Evolutionary conservation across 2,888 invertebrate genomes (phyloP).

Genomic region (Dinocampus coccinellae): DNA sequence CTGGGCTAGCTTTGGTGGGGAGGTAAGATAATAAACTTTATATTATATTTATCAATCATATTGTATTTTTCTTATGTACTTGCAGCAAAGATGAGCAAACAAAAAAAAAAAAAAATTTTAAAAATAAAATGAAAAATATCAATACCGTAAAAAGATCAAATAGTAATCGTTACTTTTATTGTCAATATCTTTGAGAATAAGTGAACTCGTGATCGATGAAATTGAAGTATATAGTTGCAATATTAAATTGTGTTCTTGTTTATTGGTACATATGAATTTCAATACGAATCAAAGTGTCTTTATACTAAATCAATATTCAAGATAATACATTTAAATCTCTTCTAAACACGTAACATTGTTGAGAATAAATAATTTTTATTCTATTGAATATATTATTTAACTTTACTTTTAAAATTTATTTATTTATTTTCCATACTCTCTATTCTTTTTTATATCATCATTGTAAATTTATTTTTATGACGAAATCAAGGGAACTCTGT

Average conservation of each 20-base stretch:
- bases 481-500: no score
- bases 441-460: not conserved
- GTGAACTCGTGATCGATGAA: not conserved
- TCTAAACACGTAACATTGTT: slow-evolving; percentile 1
- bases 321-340: slow-evolving; percentile 6
- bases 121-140: no score
- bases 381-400: not conserved
- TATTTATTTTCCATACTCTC: not conserved
- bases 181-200: not conserved
- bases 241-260: not conserved
- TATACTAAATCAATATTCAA: slow-evolving; percentile 17
- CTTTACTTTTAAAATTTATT: not conserved
- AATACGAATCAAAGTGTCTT: slow-evolving; percentile 15
- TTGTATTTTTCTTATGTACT: not conserved
- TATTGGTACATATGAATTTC: not conserved
- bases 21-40: slow-evolving; percentile 55
- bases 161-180: not conserved
- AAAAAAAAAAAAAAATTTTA: slow-evolving; percentile 12
- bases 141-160: not conserved
- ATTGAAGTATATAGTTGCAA: not conserved
- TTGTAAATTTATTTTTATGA: not conserved
- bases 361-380: not conserved
- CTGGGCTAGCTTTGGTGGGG: slow-evolving; percentile 69
- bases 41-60: not conserved
- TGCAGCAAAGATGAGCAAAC: not conserved